Evolutionary conservation across 1,140 invertebrate genomes (phyloP).

Genomic region (Cotesia glomerata): DNA sequence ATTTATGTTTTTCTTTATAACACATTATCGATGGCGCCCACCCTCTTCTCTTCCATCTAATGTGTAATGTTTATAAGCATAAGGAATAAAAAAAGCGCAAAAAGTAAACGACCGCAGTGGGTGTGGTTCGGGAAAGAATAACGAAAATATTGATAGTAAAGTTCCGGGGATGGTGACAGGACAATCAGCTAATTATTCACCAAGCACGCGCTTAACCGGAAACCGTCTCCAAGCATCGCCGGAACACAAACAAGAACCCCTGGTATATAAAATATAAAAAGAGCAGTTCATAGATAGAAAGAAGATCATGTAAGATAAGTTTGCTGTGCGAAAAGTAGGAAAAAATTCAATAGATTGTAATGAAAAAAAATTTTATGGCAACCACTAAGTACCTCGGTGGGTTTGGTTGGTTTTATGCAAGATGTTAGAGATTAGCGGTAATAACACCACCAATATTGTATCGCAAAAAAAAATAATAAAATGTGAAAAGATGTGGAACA

Average conservation of each 20-base stretch:
- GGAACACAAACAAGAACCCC: constrained; percentile 10
- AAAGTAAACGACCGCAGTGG: not conserved
- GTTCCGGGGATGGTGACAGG: constrained; percentile 31
- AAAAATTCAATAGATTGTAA: not conserved
- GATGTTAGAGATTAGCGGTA: not conserved
- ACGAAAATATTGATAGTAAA: constrained; percentile 40
- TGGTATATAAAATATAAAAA: not conserved
- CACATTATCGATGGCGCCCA: not conserved
- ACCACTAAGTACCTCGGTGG: not conserved
- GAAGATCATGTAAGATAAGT: constrained; percentile 7
- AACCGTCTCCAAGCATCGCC: constrained; percentile 23
- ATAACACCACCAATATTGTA: too few species aligned
- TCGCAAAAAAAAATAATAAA: not conserved
- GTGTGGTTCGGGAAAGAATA: constrained; percentile 19
- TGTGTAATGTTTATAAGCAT: not conserved
- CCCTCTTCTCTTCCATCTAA: not conserved
- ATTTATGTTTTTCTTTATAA: not conserved
- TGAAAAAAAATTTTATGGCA: not conserved
- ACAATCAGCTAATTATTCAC: constrained; percentile 41
- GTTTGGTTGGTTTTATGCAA: not conserved
- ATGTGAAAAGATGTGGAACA: constrained; percentile 8
- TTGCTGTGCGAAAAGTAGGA: not conserved
- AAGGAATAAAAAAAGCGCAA: not conserved
- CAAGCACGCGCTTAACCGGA: constrained; percentile 31
- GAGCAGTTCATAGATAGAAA: not conserved